A percentile compares a stretch with the other conserved stretches of the same genome.
phyloP scores from a whole-genome alignment of 2,888 invertebrate genomes.

The Leptopilina syphax region DNA sequence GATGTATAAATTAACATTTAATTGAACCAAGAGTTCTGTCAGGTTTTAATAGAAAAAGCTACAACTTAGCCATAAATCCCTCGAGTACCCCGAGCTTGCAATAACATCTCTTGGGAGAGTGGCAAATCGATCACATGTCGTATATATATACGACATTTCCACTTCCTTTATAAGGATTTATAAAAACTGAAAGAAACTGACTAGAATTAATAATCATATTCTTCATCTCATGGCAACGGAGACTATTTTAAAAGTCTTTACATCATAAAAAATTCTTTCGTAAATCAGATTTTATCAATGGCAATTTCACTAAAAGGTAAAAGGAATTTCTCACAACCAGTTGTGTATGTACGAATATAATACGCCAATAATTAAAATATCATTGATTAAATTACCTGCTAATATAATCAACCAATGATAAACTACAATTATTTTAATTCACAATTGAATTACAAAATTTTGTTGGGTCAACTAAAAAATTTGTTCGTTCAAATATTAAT shows the following conservation, averaged over 20 bases:
- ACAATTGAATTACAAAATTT: no score
- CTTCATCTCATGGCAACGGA: neutral
- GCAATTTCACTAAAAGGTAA: neutral
- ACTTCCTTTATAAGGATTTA: slow-evolving; percentile 24
- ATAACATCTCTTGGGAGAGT: slow-evolving; percentile 39
- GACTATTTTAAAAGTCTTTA: neutral
- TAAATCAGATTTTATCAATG: neutral
- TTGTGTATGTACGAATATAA: neutral
- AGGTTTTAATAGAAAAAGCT: slow-evolving; percentile 12
- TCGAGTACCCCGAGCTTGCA: slow-evolving; percentile 24
- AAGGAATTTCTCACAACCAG: neutral
- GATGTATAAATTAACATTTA: slow-evolving; percentile 24
- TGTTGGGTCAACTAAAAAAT: no score
- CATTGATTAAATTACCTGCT: no score
- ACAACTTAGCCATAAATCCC: slow-evolving; percentile 25
- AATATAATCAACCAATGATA: no score
- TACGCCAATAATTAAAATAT: no score
- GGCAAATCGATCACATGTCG: slow-evolving; percentile 38
- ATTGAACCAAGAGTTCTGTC: slow-evolving; percentile 20
- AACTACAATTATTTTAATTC: no score
- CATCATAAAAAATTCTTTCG: neutral
- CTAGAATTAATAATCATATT: slow-evolving; percentile 34
- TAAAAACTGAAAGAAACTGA: slow-evolving; percentile 21
- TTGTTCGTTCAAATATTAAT: no score
- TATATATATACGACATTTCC: slow-evolving; percentile 25